phyloP scores from a whole-genome alignment of 1,140 invertebrate genomes.

The Oryzaephilus surinamensis region DNA sequence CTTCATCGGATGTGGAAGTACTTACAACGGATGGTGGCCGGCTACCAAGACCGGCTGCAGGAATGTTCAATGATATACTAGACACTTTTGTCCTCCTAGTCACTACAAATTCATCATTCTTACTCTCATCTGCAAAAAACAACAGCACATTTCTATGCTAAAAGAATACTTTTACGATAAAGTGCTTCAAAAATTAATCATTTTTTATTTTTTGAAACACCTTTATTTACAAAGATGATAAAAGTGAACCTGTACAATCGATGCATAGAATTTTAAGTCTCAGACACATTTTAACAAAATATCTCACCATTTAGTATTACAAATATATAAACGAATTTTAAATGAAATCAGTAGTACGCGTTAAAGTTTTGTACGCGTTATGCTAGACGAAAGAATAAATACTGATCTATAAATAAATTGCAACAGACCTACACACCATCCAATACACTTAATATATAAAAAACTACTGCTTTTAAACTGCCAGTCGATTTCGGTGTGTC shows the following conservation, averaged over 20 bases:
- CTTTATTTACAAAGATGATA: slow-evolving; percentile 2
- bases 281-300: slow-evolving; percentile 33
- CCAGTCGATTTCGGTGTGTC: no score
- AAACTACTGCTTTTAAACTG: no score
- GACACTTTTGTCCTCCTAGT: slow-evolving; percentile 33
- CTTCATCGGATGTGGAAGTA: slow-evolving; percentile 50
- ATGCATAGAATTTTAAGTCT: slow-evolving; percentile 44
- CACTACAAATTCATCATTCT: slow-evolving; percentile 16
- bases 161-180: no score
- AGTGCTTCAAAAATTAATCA: no score
- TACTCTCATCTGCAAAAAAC: slow-evolving; percentile 21
- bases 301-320: slow-evolving; percentile 17
- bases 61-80: slow-evolving; percentile 45
- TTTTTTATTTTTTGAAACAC: no score
- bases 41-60: slow-evolving; percentile 48
- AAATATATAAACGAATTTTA: not conserved
- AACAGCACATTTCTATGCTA: no score
- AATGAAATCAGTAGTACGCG: not conserved
- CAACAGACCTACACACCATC: slow-evolving; percentile 19
- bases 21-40: slow-evolving; percentile 43
- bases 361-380: not conserved
- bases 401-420: slow-evolving; percentile 30
- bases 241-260: slow-evolving; percentile 42
- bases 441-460: no score
- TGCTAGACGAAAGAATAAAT: not conserved